Base-by-base conservation (phyloP, 2,888 invertebrate species). In the Ligdia adustata region DNA sequence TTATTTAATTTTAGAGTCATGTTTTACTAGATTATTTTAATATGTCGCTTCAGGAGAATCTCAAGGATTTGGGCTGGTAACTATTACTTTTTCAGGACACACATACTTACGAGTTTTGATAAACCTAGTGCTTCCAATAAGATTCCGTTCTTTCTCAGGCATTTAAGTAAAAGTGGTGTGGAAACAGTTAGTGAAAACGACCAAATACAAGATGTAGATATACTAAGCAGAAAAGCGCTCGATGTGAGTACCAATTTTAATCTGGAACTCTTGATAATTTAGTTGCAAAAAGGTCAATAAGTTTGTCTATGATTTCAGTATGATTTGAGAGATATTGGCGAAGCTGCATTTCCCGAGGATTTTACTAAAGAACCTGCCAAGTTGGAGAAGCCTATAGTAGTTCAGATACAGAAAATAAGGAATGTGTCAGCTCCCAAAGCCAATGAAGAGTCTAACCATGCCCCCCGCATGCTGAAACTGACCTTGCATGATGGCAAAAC, bases 381-480 rank as follows among this genome's bases (percentile, higher is more conserved):
- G 55, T 70, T 92, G 34, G 82, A 90, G 42, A 91, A 88, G 9
- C 84, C 90, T n/a, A 88, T 97, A 56, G 94, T 98, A 22, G 90
- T 98, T 29, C 98, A 98, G 91, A 93, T 98, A 64, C 95, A 95
- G 75, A 97, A 97, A 83, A 91, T 97, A 34, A 92, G 96, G 7
- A 98, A 98, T 87, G 93, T 97, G 31, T 93, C 97, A 6, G 97
- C 97, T 16, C 98, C 98, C 2, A 98, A 98, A 85, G 94, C 94
- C 7, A 96, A 97, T 77, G 97, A 97, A 79, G 96, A 97, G 56
- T 96, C 95, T 3, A 92, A 92, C 54, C 91, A 92, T 49, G 96
- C 96, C 6, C 97, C 97, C 4, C 92, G 96, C 11, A 94, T 98
- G 92, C 83, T 97, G 42, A 97, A 96, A 72, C 74, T 98, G 14